Percentiles rank a stretch among this genome's conserved stretches.
Evolutionary conservation across 2,888 invertebrate species (phyloP).

Genomic region (Drosophila trichaetosa): DNA sequence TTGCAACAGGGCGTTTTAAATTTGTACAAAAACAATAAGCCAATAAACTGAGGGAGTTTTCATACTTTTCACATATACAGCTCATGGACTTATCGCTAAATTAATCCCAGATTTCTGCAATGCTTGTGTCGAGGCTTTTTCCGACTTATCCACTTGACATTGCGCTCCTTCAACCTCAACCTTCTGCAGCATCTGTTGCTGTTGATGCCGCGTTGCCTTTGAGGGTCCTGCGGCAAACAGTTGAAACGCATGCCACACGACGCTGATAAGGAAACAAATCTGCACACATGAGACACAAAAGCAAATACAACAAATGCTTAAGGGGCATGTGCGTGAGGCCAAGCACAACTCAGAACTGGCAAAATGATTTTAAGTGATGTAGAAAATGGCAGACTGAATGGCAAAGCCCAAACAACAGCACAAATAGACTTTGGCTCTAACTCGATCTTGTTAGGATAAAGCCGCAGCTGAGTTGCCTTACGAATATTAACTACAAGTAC

Average conservation of each 20-base stretch:
- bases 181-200: background rate
- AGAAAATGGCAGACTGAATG: constrained; percentile 40
- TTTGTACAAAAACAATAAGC: constrained; percentile 6
- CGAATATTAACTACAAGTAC: constrained; percentile 51
- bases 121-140: constrained; percentile 16
- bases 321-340: constrained; percentile 13
- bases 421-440: constrained; percentile 14
- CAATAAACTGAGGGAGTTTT: constrained; percentile 21
- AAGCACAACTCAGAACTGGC: constrained; percentile 63
- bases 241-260: constrained; percentile 32
- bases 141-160: constrained; percentile 45
- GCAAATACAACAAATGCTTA: constrained; percentile 22
- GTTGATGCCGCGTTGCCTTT: background rate
- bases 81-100: constrained; percentile 36
- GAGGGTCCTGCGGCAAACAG: constrained; percentile 29
- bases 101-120: constrained; percentile 34
- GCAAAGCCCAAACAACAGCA: constrained; percentile 16
- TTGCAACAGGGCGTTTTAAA: background rate
- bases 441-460: constrained; percentile 69
- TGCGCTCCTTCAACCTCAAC: constrained; percentile 5
- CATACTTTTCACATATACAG: constrained; percentile 16
- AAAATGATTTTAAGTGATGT: constrained; percentile 70
- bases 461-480: constrained; percentile 32
- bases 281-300: constrained; percentile 43
- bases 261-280: constrained; percentile 67